Percentiles rank a stretch among this genome's conserved stretches.
These are phyloP conservation scores for Meandrusa payeni DNA, from an alignment of 2,888 invertebrate species.

Conservation along the genomic window DNA sequence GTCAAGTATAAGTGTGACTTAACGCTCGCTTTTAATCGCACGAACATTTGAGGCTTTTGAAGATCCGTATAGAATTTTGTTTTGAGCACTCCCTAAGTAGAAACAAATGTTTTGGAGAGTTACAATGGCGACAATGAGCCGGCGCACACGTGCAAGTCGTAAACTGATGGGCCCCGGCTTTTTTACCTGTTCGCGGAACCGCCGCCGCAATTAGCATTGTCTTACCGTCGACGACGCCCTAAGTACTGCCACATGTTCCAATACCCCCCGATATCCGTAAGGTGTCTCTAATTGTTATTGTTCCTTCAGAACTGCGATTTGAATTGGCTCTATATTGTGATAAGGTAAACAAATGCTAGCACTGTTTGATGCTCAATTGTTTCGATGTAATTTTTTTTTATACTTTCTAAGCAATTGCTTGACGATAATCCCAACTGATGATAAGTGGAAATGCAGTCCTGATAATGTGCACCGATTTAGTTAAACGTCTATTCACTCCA, in stretches of 20 bases:
- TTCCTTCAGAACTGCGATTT: neutral
- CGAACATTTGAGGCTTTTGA: constrained; percentile 1
- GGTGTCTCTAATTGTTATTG: constrained; percentile 10
- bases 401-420: too few relatives aligned
- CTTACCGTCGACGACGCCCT: constrained; percentile 37
- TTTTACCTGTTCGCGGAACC: constrained; percentile 56
- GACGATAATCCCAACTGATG: too few relatives aligned
- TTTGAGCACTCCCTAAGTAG: constrained; percentile 16
- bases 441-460: too few relatives aligned
- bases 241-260: constrained; percentile 61
- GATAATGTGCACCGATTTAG: too few relatives aligned
- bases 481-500: too few relatives aligned
- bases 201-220: constrained; percentile 40
- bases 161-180: constrained; percentile 44
- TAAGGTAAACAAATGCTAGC: too few relatives aligned
- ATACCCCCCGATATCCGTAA: constrained; percentile 34
- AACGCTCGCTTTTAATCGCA: neutral
- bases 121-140: constrained; percentile 38
- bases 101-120: constrained; percentile 20
- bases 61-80: constrained; percentile 1
- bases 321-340: too few relatives aligned
- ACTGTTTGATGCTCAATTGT: too few relatives aligned
- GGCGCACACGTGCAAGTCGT: constrained; percentile 64
- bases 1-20: too few relatives aligned
- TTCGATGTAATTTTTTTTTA: too few relatives aligned